A percentile compares a stretch with the other conserved stretches of the same genome.
Evolutionary conservation across 92 coral and sea anemone species (phyloP).

Genomic region (Palythoa heliodiscus): DNA sequence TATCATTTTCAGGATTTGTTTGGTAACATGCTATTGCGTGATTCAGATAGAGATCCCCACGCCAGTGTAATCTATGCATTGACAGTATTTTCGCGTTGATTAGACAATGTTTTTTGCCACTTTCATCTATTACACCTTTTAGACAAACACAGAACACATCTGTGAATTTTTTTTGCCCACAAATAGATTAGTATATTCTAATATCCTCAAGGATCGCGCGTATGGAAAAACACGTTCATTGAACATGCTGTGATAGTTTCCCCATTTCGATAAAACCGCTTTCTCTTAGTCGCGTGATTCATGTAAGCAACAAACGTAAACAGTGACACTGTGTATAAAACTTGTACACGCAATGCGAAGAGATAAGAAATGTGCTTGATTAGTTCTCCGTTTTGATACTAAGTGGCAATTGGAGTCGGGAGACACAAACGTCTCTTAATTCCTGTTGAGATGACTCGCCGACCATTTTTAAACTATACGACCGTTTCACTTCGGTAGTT

Average conservation of each 20-base stretch:
- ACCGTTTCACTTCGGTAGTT: background rate
- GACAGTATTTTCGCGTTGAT: background rate
- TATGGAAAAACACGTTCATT: background rate
- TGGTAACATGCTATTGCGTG: constrained; percentile 13
- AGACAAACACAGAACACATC: background rate
- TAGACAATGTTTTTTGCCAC: background rate
- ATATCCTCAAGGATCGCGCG: background rate
- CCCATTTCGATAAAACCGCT: background rate
- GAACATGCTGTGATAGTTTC: background rate
- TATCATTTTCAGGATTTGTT: background rate
- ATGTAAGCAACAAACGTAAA: background rate
- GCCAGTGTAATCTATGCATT: background rate
- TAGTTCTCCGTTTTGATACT: background rate
- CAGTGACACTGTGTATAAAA: background rate
- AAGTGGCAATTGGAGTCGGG: background rate
- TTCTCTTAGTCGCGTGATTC: constrained; percentile 16
- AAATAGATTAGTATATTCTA: background rate
- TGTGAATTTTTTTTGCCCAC: background rate
- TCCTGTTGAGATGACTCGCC: background rate
- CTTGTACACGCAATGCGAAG: constrained; percentile 18
- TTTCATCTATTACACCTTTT: background rate
- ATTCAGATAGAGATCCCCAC: background rate
- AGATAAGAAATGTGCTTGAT: background rate
- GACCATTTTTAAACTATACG: background rate
- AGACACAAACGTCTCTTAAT: no score